These are phyloP conservation scores for Steatocranus sp. DNA, from an alignment of 2,797 vertebrate species.

Conservation along the genomic window DNA sequence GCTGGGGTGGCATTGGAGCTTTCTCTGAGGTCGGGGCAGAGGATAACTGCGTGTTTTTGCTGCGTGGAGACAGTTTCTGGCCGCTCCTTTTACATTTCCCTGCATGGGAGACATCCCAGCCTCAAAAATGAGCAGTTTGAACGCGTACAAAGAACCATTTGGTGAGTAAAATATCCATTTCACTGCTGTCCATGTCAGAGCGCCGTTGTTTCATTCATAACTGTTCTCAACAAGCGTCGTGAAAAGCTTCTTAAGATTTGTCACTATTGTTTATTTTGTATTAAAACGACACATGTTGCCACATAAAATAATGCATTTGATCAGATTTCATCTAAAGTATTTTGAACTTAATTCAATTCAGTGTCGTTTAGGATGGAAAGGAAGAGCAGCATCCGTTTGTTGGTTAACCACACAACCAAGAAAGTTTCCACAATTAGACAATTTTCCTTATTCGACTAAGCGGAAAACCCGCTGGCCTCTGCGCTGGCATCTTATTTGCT, in stretches of 20 bases:
- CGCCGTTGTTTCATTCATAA: neutral
- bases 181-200: neutral
- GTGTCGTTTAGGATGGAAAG: neutral
- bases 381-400: neutral
- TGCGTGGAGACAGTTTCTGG: neutral
- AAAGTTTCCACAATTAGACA: neutral
- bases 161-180: slow-evolving; percentile 58
- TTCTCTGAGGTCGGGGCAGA: neutral
- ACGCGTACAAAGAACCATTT: slow-evolving; percentile 57
- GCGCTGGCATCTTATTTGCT: neutral
- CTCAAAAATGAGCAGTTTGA: slow-evolving; percentile 66
- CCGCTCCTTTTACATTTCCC: neutral
- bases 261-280: neutral
- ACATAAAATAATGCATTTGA: neutral
- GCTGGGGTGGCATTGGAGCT: neutral
- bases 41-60: neutral
- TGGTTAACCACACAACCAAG: neutral
- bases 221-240: neutral
- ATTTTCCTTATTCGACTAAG: neutral
- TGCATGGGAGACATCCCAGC: neutral
- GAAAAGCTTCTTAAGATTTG: neutral
- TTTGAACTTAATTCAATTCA: neutral
- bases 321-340: neutral
- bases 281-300: neutral
- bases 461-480: neutral